Evolutionary conservation across 2,113 vertebrate genomes (phyloP), one percentile per base, ranked within the genome.

Genomic region (Leptosomus discolor): DNA sequence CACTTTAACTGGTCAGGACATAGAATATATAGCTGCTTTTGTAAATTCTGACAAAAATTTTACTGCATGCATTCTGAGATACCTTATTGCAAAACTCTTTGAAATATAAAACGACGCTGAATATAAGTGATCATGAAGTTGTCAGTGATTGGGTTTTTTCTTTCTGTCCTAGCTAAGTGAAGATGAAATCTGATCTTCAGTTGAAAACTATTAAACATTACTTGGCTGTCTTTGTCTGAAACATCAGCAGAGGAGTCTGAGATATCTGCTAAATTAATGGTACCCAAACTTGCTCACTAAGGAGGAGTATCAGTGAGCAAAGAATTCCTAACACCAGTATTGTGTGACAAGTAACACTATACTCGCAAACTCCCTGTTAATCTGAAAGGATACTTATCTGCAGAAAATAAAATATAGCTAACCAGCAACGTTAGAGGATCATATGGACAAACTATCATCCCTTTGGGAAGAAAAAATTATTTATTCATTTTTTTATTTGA

Each of bases 101-200:
- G 57, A 57, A 69, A 67, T 53, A 24, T 26, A 30, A 78, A 70
- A 22, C 15, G 23, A 39, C 13, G 27, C 2, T 32, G 43, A 77
- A 65, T 53, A 18, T 4, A 61, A 34, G 7, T 13, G 57, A 37
- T 53, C 4, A 10, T 15, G 9, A 3, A 48, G 43, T 48, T 61
- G 46, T 3, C 16, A 45, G 2, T 36, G 23, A 41, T 12, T 6
- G 2, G 34, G 3, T 0, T 11, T 65, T 75, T 78, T 27, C 14
- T 45, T 50, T 18, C 8, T 30, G 8, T 64, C 8, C 2, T 8
- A 8, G 2, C 2, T 71, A 21, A 39, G 4, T 46, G 16, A 74
- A 70, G 32, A 16, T 0, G 0, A 57, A 39, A 10, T 7, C 27
- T 20, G 24, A 53, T 69, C 9, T 57, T 69, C 15, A 36, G 9